A percentile compares a stretch with the other conserved stretches of the same genome.
Evolutionary conservation across 2,888 invertebrate species (phyloP).

Genomic region (Eumacrocentrus americanus): DNA sequence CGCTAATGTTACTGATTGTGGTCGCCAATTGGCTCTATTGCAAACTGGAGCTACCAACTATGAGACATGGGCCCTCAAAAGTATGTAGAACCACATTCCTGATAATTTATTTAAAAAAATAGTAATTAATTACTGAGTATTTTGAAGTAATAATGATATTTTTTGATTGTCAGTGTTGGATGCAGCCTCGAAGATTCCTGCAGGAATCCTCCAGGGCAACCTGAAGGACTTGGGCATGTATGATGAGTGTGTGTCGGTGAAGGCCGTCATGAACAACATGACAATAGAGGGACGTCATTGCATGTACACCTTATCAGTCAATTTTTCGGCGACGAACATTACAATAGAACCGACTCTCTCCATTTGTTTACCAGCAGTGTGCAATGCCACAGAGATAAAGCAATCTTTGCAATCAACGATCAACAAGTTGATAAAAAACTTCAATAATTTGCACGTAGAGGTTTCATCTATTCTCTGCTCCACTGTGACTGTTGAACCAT

Average conservation of each 20-base stretch:
- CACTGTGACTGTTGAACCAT: conserved; percentile 23
- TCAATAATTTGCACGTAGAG: neutral
- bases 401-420: conserved; percentile 22
- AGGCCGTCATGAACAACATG: conserved; percentile 39
- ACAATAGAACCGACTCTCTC: conserved; percentile 53
- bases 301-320: conserved; percentile 47
- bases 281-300: conserved; percentile 61
- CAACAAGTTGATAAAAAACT: neutral
- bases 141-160: no score
- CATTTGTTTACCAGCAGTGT: conserved; percentile 61
- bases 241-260: conserved; percentile 57
- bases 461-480: conserved; percentile 29
- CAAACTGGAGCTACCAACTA: neutral
- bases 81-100: neutral
- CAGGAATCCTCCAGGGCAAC: conserved; percentile 61
- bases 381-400: conserved; percentile 51
- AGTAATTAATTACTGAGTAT: neutral
- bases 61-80: neutral
- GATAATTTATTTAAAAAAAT: no score
- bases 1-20: no score
- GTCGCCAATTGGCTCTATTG: neutral
- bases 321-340: conserved; percentile 2
- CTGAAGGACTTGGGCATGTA: conserved; percentile 61
- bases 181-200: conserved; percentile 62
- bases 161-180: conserved; percentile 61